Evolutionary conservation across 2,113 vertebrate genomes (phyloP).

Genomic region (Crocuta crocuta): DNA sequence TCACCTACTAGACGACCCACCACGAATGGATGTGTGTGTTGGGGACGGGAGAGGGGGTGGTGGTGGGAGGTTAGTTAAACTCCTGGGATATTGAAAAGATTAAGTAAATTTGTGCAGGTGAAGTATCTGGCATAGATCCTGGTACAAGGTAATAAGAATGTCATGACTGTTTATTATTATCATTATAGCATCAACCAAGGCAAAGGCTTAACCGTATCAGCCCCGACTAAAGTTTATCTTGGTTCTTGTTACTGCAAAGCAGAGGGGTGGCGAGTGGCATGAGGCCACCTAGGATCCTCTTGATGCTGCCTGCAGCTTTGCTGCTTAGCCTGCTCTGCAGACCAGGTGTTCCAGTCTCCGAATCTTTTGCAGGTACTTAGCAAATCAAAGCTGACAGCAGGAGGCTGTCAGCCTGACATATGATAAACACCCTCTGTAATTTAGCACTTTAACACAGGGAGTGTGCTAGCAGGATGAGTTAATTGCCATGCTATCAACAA

Average conservation of each 20-base stretch:
- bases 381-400: constrained; percentile 73
- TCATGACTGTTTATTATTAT: background rate
- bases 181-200: background rate
- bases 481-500: constrained; percentile 66
- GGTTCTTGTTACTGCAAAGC: background rate
- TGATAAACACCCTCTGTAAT: constrained; percentile 76
- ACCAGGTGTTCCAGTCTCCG: constrained; percentile 71
- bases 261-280: background rate
- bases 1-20: background rate
- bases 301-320: background rate
- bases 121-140: background rate
- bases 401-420: constrained; percentile 72
- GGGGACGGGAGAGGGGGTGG: no score
- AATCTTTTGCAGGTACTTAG: constrained; percentile 78
- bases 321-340: background rate
- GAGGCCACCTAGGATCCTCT: background rate
- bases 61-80: background rate
- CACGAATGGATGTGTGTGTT: background rate
- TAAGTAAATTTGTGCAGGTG: background rate
- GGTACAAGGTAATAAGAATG: background rate
- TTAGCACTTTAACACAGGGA: constrained; percentile 69
- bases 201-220: background rate
- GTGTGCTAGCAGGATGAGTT: constrained; percentile 65
- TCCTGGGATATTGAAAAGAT: background rate
- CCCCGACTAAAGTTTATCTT: background rate